Evolutionary conservation across 2,888 invertebrate genomes (phyloP), one percentile per base, ranked within the genome.

Genomic region (Panorpa germanica): DNA sequence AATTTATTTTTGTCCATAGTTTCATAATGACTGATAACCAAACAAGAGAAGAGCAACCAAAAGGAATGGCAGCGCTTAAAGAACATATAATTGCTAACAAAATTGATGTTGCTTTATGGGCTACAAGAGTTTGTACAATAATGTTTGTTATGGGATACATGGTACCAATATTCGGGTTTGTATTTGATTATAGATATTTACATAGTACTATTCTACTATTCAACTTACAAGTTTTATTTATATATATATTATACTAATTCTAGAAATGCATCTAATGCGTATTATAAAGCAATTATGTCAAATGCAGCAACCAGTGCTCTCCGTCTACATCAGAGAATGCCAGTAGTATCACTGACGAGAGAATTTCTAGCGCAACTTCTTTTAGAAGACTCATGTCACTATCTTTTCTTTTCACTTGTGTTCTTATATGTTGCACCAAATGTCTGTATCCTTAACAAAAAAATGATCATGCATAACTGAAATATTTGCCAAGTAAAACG

Each of bases 221-320:
- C 5, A 27, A 21, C 16, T 17, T 32, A 25, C 8, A 23, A 21
- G 34, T 28, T 37, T 28, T 12, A 29, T 28, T 20, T 34, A 29
- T 28, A 26, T 25, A 21, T 35, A 28, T 25, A 12, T 3, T 16
- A 19, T 20, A 21, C 23, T 28, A 41, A 38, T 61, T 65, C 44
- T 43, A 78, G 78, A 40, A 71, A 67, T 49, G 65, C 76, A 17
- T 67, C 70, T 45, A 83, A 77, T 47, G 72, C 77, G 26, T 93
- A 90, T 56, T 81, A 82, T 57, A 86, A 91, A 59, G 86, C 86
- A 10, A 59, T 98, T 38, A 64, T 95, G 39, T 81, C 82, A 30
- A 88, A 83, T 61, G 93, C 91, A 9, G 95, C 95, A 4, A 86
- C 86, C 4, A 93, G 88, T 43, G 93, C 95, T 2, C 63, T 98